These are phyloP conservation scores for Netelia fuscicornis DNA, from an alignment of 2,888 invertebrate genomes.

Conservation along the genomic window DNA sequence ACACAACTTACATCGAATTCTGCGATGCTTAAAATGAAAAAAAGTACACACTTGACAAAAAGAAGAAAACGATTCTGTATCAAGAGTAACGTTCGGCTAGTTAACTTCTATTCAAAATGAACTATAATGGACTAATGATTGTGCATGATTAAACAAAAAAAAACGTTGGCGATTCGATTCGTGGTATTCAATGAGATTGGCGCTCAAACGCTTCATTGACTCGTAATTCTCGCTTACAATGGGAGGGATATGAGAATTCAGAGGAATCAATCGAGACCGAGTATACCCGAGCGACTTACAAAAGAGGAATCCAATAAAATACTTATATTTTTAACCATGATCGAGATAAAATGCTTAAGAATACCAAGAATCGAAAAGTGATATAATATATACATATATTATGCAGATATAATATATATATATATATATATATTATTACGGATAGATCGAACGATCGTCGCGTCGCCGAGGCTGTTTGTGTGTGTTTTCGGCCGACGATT, in stretches of 20 bases:
- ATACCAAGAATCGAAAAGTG: conserved; percentile 63
- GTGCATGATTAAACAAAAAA: conserved; percentile 39
- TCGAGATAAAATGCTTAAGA: conserved; percentile 53
- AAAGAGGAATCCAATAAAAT: conserved; percentile 40
- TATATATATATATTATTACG: conserved; percentile 14
- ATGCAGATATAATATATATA: conserved; percentile 14
- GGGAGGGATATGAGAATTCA: neutral
- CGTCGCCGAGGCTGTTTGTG: conserved; percentile 21
- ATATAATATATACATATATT: conserved; percentile 23
- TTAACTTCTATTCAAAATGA: conserved; percentile 53
- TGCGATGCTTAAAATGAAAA: conserved; percentile 72
- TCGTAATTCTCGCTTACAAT: conserved; percentile 28
- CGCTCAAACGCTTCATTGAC: conserved; percentile 50
- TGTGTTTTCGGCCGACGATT: conserved; percentile 42
- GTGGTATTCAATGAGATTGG: conserved; percentile 57
- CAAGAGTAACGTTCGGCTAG: conserved; percentile 56
- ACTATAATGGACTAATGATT: conserved; percentile 55
- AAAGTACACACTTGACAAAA: conserved; percentile 14
- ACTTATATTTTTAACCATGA: conserved; percentile 63
- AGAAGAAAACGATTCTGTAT: conserved; percentile 48
- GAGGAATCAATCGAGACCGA: neutral
- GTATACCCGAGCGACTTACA: conserved; percentile 3
- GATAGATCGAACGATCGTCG: conserved; percentile 35
- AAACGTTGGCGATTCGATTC: conserved; percentile 49
- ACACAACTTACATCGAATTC: conserved; percentile 76